Evolutionary conservation across 2,888 invertebrate species (phyloP).

Genomic region (Hemistola chrysoprasaria): DNA sequence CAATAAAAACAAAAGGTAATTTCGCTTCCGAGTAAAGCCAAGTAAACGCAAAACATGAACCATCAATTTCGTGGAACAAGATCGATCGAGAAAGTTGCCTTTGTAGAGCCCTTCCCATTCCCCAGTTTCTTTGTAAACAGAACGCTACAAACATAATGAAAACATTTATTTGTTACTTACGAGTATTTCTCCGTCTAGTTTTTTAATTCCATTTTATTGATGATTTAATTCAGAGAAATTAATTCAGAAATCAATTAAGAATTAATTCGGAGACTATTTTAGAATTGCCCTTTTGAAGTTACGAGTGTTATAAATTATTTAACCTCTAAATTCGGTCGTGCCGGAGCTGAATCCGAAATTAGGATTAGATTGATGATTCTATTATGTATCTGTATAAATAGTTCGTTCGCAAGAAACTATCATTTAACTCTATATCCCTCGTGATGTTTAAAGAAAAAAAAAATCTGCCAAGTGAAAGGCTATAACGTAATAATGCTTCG

Average conservation of each 20-base stretch:
- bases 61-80: constrained; percentile 27
- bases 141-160: constrained; percentile 4
- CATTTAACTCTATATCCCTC: no score
- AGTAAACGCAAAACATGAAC: constrained; percentile 21
- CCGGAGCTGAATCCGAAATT: no score
- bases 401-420: no score
- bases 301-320: no score
- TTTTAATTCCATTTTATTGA: no score
- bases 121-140: constrained; percentile 10
- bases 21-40: constrained; percentile 12
- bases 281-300: no score
- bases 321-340: no score
- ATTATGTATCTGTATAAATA: no score
- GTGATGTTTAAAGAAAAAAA: not conserved
- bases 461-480: not conserved
- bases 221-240: no score
- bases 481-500: not conserved
- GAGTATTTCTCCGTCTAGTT: constrained; percentile 1
- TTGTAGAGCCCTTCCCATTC: constrained; percentile 21
- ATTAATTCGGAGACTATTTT: no score
- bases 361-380: no score
- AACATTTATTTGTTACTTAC: constrained; percentile 2
- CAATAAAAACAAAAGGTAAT: constrained; percentile 7
- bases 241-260: no score
- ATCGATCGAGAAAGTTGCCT: constrained; percentile 31